Evolutionary conservation across 2,888 invertebrate genomes (phyloP).

Genomic region (Celastrina argiolus): DNA sequence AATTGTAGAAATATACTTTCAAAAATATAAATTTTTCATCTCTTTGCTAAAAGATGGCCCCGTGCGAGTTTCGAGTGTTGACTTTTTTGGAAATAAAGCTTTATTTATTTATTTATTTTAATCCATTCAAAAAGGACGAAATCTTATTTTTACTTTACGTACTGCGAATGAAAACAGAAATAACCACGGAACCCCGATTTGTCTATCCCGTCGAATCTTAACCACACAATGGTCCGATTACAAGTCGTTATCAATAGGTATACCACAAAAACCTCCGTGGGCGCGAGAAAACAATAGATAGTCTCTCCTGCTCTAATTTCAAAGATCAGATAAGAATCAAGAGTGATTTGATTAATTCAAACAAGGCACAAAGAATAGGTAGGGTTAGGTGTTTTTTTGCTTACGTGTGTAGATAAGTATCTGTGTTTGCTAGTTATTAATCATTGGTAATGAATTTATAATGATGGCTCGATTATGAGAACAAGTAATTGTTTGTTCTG

Average conservation of each 20-base stretch:
- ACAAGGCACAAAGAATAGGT: conserved; percentile 61
- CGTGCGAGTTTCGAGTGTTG: too few species aligned
- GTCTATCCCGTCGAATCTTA: conserved; percentile 37
- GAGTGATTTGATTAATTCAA: conserved; percentile 76
- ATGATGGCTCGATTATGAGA: conserved; percentile 33
- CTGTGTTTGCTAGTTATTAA: conserved; percentile 61
- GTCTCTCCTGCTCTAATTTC: conserved; percentile 74
- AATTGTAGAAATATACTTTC: too few species aligned
- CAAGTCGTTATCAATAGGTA: conserved; percentile 71
- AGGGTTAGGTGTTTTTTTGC: conserved; percentile 69
- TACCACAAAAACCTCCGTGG: conserved; percentile 60
- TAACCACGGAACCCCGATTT: not conserved
- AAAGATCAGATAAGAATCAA: conserved; percentile 64
- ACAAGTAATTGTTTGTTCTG: conserved; percentile 19
- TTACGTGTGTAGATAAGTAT: conserved; percentile 75
- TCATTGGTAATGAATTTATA: conserved; percentile 65
- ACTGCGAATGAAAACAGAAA: not conserved
- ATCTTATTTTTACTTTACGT: too few species aligned
- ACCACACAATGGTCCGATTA: conserved; percentile 76
- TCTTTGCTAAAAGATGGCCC: too few species aligned
- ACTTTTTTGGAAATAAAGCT: too few species aligned
- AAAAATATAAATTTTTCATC: too few species aligned
- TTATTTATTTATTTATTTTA: too few species aligned
- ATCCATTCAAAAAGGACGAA: too few species aligned
- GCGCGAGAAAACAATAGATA: conserved; percentile 74